Evolutionary conservation across 2,888 invertebrate species (phyloP).

Genomic region (Pharmacophagus antenor): DNA sequence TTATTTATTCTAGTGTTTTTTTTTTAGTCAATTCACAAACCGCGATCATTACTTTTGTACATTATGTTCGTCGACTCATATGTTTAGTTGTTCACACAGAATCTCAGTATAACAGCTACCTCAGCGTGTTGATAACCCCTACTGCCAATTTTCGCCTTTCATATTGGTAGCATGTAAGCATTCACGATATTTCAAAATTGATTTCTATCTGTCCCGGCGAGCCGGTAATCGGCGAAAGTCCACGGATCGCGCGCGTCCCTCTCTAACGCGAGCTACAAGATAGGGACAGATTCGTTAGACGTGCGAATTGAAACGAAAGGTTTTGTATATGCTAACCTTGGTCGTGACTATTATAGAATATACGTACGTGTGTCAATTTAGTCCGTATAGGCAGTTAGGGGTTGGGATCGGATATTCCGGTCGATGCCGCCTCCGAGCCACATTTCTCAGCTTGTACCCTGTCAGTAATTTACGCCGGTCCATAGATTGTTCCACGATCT

Average conservation of each 20-base stretch:
- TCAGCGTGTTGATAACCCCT: constrained; percentile 22
- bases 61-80: neutral
- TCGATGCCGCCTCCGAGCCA: constrained; percentile 56
- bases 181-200: constrained; percentile 71
- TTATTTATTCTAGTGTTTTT: too few species aligned
- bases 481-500: neutral
- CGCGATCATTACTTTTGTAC: too few species aligned
- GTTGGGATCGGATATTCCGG: constrained; percentile 45
- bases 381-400: constrained; percentile 41
- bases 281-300: constrained; percentile 33
- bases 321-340: constrained; percentile 32
- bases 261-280: constrained; percentile 38
- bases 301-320: constrained; percentile 26
- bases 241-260: constrained; percentile 29
- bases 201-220: constrained; percentile 62
- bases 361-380: constrained; percentile 62
- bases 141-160: constrained; percentile 70
- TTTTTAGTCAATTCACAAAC: too few species aligned
- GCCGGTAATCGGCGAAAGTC: constrained; percentile 23
- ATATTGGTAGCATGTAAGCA: constrained; percentile 73
- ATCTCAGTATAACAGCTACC: constrained; percentile 26
- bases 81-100: neutral
- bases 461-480: constrained; percentile 50
- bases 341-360: constrained; percentile 43
- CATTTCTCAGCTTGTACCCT: constrained; percentile 62